Percentiles rank a stretch among this genome's conserved stretches.
Evolutionary conservation across 64 coral and sea anemone species (phyloP).

Genomic region (Montipora capricornis): DNA sequence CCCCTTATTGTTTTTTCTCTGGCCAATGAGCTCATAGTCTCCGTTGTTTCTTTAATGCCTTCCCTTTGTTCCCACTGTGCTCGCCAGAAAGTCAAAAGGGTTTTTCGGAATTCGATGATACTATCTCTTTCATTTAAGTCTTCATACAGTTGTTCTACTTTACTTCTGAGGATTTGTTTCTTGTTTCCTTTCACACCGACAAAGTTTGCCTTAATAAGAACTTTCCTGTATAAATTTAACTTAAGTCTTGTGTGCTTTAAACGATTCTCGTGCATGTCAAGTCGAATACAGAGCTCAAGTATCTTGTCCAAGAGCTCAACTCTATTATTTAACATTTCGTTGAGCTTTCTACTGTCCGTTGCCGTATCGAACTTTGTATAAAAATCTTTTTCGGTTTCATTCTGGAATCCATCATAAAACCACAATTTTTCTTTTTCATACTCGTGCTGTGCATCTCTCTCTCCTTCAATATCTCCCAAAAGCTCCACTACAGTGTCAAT

Average conservation of each 20-base stretch:
- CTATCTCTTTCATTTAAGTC: neutral
- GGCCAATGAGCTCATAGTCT: neutral
- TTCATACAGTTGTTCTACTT: neutral
- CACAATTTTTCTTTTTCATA: neutral
- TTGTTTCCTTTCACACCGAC: neutral
- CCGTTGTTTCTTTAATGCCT: neutral
- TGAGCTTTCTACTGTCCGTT: neutral
- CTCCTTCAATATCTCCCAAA: neutral
- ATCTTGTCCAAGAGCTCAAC: neutral
- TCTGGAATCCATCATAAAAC: neutral
- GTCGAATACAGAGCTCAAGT: neutral
- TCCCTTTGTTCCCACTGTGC: neutral
- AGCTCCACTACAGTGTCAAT: constrained; percentile 16
- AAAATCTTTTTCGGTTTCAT: neutral
- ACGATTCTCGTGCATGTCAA: neutral
- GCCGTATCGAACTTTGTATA: neutral
- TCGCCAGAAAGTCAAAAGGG: neutral
- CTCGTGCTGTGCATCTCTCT: neutral
- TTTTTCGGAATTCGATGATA: neutral
- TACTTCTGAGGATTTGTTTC: neutral
- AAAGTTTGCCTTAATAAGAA: neutral
- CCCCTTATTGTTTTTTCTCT: neutral
- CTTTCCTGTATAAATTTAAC: neutral
- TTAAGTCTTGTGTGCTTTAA: neutral
- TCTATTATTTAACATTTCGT: neutral